Percentiles rank a stretch among this genome's conserved stretches.
Evolutionary conservation across 2,888 invertebrate species (phyloP).

Genomic region (Spilosoma lubricipeda): DNA sequence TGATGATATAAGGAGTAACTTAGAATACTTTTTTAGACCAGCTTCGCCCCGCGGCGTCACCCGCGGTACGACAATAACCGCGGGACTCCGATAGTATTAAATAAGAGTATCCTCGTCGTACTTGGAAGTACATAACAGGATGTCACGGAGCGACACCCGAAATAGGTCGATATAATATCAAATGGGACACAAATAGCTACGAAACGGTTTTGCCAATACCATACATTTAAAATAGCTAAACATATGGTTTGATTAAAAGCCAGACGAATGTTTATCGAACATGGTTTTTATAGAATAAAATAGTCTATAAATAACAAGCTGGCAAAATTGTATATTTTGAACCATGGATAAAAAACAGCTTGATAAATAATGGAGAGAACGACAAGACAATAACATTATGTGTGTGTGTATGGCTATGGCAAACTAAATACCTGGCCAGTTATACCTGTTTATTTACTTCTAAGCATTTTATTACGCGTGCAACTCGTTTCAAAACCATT

Average conservation of each 20-base stretch:
- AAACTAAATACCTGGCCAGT: neutral
- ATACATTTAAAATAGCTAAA: conserved; percentile 12
- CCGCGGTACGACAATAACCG: too few species aligned
- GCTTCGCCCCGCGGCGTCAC: too few species aligned
- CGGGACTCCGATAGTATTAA: too few species aligned
- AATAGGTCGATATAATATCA: conserved; percentile 8
- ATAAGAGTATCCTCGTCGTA: neutral
- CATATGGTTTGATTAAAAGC: conserved; percentile 13
- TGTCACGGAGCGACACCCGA: neutral
- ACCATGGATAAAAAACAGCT: neutral
- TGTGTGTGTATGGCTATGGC: too few species aligned
- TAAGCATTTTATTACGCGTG: too few species aligned
- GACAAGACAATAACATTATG: too few species aligned
- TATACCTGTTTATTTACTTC: neutral
- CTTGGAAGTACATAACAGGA: neutral
- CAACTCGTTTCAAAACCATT: too few species aligned
- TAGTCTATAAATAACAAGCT: neutral
- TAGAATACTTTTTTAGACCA: too few species aligned
- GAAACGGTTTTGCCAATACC: conserved; percentile 12
- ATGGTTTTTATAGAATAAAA: conserved; percentile 8
- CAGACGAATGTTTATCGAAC: conserved; percentile 11
- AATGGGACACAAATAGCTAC: conserved; percentile 6
- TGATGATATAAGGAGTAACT: too few species aligned
- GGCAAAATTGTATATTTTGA: neutral
- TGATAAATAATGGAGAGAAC: too few species aligned